These are phyloP conservation scores for Lasiurus borealis DNA, from an alignment of 2,113 vertebrate species.

Conservation along the genomic window DNA sequence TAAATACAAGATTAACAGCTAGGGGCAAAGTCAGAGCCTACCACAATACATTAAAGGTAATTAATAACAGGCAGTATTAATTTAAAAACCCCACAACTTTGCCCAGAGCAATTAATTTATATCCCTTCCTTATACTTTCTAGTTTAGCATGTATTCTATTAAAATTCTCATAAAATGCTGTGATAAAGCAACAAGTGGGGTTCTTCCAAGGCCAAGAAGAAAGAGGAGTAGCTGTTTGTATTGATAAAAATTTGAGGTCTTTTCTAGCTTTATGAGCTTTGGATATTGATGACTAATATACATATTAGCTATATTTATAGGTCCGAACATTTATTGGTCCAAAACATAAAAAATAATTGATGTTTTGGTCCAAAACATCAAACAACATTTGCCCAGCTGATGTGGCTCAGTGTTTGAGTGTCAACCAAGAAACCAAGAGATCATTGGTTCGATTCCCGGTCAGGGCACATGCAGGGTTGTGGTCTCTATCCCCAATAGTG, in stretches of 20 bases:
- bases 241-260: neutral
- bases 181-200: neutral
- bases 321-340: conserved; percentile 21
- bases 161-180: neutral
- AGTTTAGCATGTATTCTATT: neutral
- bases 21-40: neutral
- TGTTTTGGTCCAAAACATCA: conserved; percentile 28
- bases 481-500: too few species aligned
- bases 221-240: neutral
- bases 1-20: neutral
- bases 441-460: too few species aligned
- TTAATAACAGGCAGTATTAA: neutral
- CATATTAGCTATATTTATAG: conserved; percentile 14
- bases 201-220: neutral
- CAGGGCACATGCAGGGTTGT: too few species aligned
- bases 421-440: too few species aligned
- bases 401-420: too few species aligned
- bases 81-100: neutral
- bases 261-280: conserved; percentile 14
- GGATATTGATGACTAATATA: conserved; percentile 10
- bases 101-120: neutral
- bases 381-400: neutral
- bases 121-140: neutral
- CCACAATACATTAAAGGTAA: neutral
- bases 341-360: conserved; percentile 21